Base-by-base conservation (phyloP, 2,888 invertebrate genomes). In the Meloe dianella region DNA sequence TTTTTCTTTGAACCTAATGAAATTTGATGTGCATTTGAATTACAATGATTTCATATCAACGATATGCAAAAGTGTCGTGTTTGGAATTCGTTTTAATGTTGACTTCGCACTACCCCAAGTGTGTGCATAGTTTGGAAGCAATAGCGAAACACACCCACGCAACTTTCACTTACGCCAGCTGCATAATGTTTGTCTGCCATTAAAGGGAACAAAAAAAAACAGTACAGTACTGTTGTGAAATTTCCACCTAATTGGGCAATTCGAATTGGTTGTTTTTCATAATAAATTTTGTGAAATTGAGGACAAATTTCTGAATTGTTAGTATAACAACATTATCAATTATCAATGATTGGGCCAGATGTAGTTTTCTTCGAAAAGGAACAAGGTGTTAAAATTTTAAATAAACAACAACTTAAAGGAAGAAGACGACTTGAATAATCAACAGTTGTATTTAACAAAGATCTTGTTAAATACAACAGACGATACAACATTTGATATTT, bases 101-200 rank as follows among this genome's bases (percentile, higher is more conserved):
- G 32, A 56, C 32, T 61, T 61, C 65, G 61, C 65, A 57, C 65
- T 61, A 65, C 65, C 65, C 65, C 61, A 59, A 58, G 54, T 27
- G 14, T 24, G 22, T 54, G n/a, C 22, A 54, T 27, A 27, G 54
- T 54, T 54, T 54, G 27, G 54, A 27, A 62, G 61, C 65, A 54
- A 60, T 32, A 60, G 60, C 60, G 59, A 17, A 57, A 47, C 60
- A 69, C 67, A 60, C 70, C 72, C 73, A 72, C 75, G 64, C 71
- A 65, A 74, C 76, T 76, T 76, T 76, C 76, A 71, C 76, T 68
- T 27, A 27, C 70, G 70, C 70, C 74, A 74, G 74, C 75, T 73
- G 74, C 68, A 59, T 51, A 38, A 8, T 9, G 60, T 9, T 22
- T 24, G 9, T 27, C n/a, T 14, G n/a, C 22, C 32, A n/a, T 64